Base-by-base conservation (phyloP, 2,797 vertebrate genomes). In the Eupleurogrammus muticus region DNA sequence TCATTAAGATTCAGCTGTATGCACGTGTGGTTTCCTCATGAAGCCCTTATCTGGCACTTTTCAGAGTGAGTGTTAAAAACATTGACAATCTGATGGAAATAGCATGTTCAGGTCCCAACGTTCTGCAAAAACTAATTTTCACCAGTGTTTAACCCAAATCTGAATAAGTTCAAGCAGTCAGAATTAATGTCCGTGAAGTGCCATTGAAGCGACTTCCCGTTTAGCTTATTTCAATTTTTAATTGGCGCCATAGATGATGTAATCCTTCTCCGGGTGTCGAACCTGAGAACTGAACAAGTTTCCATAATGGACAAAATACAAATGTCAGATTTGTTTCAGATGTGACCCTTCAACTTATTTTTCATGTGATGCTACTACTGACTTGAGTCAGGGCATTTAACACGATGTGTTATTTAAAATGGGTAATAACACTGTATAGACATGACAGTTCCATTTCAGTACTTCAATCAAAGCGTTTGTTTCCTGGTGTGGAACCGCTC, bases 71-170 rank as follows among this genome's bases (percentile, higher is more conserved):
- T 52, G 24, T 52, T 32, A 36, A 34, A 60, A 66, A 56, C 51
- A 44, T 17, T 50, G 75, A 85, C 80, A 81, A 87, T 82, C 76
- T 14, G 63, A 68, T 66, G 35, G 70, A 67, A 73, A 64, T 57
- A 6, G 21, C 3, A 23, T 61, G 42, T 32, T 73, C 1, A 59
- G 36, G 40, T 59, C 35, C 47, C 14, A 53, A 1, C 5, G 7
- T 55, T 55, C 19, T 53, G 19, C 16, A 5, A 14, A 19, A 34
- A 24, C 24, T 3, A 9, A 47, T 48, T 66, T 54, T 49, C 55
- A 36, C 56, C 35, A 40, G 23, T 19, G 28, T 60, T 46, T 24
- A 40, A 50, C 48, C 52, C 5, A 51, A 46, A 14, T 23, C 7
- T 28, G 40, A 36, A 32, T 38, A 48, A 14, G 28, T 57, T 51